Base-by-base conservation (phyloP, 2,797 vertebrate genomes). In the Crocodylus rhombifer region DNA sequence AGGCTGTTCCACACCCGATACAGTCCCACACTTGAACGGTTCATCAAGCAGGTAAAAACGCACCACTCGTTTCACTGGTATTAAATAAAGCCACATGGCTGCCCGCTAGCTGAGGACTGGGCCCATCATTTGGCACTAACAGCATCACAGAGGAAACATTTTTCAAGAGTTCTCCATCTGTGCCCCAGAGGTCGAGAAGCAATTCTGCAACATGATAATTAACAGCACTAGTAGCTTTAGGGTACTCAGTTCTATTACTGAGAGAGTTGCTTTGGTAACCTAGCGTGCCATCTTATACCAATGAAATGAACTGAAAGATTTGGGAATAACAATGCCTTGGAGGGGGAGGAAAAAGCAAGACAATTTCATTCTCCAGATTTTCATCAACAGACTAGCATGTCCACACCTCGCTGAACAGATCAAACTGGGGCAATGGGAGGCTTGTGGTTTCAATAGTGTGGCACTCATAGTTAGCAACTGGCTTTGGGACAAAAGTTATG, bases 231-330 rank as follows among this genome's bases (percentile, higher is more conserved):
- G 86, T 30, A 55, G 23, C 77, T 87, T 82, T 81, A 61, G 88
- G 69, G 86, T 82, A 84, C 89, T 25, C 28, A 65, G 69, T 42
- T 73, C 36, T 51, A 42, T 23, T 58, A 74, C 0, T 36, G 33
- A 23, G 61, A 64, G 11, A 76, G 2, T 5, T 4, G 2, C 2
- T 25, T n/a, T 55, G 7, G 23, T 25, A 73, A 51, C 69, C 23
- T 42, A 51, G 33, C 14, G 51, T 73, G 36, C 69, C 16, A 26
- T 86, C 80, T 69, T 82, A 76, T 64, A n/a, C 1, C 2, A 65
- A 84, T 42, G 93, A 96, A 97, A 95, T 77, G 84, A 97, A 89
- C 97, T 95, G 94, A 93, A 92, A 95, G 93, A 96, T 74, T 82
- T 1, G 5, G 92, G 87, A 84, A 94, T 73, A 74, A 80, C 63